These are phyloP conservation scores for Malurus leucopterus DNA, from an alignment of 2,797 vertebrate species.

Conservation along the genomic window DNA sequence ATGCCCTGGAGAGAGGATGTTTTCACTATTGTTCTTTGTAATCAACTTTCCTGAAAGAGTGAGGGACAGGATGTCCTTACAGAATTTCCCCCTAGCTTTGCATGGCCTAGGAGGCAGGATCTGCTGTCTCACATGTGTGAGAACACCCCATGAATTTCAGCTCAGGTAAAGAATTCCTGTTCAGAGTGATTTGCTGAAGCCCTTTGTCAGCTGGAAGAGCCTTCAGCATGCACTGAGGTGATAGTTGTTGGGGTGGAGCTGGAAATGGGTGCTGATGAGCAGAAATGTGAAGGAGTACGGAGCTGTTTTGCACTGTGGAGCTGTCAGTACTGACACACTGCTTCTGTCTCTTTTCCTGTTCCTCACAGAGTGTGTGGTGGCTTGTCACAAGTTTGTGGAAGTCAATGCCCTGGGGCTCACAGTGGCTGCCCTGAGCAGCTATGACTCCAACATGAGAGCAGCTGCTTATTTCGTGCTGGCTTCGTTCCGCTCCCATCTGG, in stretches of 20 bases:
- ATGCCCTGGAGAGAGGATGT: background rate
- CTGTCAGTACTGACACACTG: background rate
- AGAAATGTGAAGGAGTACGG: background rate
- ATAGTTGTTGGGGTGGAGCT: background rate
- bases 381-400: constrained; percentile 90
- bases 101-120: background rate
- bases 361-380: constrained; percentile 84
- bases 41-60: background rate
- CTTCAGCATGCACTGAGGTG: background rate
- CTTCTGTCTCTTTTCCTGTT: background rate
- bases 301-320: background rate
- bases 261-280: background rate
- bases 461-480: constrained; percentile 83
- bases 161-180: background rate
- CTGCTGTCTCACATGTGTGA: background rate
- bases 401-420: constrained; percentile 85
- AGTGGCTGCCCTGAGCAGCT: constrained; percentile 87
- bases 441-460: constrained; percentile 83
- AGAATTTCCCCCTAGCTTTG: background rate
- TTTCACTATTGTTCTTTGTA: background rate
- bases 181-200: background rate
- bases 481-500: constrained; percentile 86
- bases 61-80: background rate
- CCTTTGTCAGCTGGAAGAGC: background rate
- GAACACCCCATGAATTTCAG: background rate